phyloP scores from a whole-genome alignment of 35 echinoderm and acorn worm species.

The Chiridota heheva region DNA sequence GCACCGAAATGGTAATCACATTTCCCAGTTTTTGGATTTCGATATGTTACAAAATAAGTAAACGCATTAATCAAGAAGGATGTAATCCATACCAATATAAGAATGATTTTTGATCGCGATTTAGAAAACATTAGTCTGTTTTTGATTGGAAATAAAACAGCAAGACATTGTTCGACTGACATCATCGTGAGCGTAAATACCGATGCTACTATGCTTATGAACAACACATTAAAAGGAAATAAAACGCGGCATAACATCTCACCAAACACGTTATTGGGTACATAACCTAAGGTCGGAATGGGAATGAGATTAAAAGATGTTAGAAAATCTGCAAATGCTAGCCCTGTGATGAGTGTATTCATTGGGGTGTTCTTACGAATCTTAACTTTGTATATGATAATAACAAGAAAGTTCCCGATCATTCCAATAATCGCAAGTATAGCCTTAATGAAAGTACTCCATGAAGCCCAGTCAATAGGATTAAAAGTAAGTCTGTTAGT shows the following conservation, averaged over 20 bases:
- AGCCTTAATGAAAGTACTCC: no score
- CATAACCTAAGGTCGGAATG: neutral
- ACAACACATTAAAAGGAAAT: constrained; percentile 48
- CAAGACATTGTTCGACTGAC: constrained; percentile 66
- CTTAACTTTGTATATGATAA: constrained; percentile 37
- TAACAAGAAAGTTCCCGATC: constrained; percentile 15
- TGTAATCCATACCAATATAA: constrained; percentile 36
- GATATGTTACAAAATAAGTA: constrained; percentile 30
- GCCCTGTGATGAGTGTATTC: constrained; percentile 42
- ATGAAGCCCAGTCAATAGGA: no score
- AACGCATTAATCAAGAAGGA: constrained; percentile 48
- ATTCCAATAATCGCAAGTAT: no score
- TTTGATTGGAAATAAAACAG: constrained; percentile 52
- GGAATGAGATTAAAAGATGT: constrained; percentile 59
- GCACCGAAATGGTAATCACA: constrained; percentile 16
- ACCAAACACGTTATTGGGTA: constrained; percentile 3
- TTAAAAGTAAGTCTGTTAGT: no score
- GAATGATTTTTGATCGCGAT: constrained; percentile 25
- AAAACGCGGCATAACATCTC: constrained; percentile 67
- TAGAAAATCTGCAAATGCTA: constrained; percentile 71
- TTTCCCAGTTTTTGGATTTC: neutral
- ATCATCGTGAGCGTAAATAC: constrained; percentile 63
- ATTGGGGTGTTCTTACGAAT: constrained; percentile 22
- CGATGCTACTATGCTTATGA: constrained; percentile 72
- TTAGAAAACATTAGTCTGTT: constrained; percentile 45